Evolutionary conservation across 2,888 invertebrate species (phyloP), one percentile per base, ranked within the genome.

Genomic region (Prenolepis imparis): DNA sequence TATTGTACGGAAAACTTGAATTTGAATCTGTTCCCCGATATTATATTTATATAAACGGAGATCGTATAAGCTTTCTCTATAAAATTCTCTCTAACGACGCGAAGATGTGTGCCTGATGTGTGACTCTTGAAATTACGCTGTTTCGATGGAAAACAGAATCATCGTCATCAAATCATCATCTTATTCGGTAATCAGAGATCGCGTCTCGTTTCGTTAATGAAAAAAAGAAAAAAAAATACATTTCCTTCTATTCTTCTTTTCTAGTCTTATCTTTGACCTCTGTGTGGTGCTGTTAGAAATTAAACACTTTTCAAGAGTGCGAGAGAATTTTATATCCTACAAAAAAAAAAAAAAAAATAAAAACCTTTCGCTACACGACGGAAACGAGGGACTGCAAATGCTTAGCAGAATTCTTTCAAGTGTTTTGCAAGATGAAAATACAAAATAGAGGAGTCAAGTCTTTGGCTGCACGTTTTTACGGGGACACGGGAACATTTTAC

Each of bases 211-310:
- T 82, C 66, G 8, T 52, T 85, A 66, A 83, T 52, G 61, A 55
- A 75, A 32, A 70, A 81, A 80, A 73, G 64, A 55, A 68, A 41
- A 21, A 83, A 28, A 36, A 77, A 59, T 82, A 85, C 24, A 68
- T 90, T 88, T 88, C 85, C 86, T 87, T 85, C 84, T 84, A 87
- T 81, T 41, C 84, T 90, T 90, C 73, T 84, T 87, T 86, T 90
- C 89, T 90, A 90, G 89, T 90, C 89, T 88, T 84, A 67, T 84
- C 86, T 90, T 90, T 89, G 80, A 85, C 86, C 89, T 87, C 81
- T 84, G 83, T 75, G 78, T 89, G 90, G 89, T 89, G 88, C 88
- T 89, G 89, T 87, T 88, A 84, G 84, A 84, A 82, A 78, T 77
- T 74, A 89, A 73, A 77, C 82, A 78, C 85, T 88, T 61, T 67